These are phyloP conservation scores for Lipotes vexillifer DNA, from an alignment of 2,113 vertebrate species.

Conservation along the genomic window DNA sequence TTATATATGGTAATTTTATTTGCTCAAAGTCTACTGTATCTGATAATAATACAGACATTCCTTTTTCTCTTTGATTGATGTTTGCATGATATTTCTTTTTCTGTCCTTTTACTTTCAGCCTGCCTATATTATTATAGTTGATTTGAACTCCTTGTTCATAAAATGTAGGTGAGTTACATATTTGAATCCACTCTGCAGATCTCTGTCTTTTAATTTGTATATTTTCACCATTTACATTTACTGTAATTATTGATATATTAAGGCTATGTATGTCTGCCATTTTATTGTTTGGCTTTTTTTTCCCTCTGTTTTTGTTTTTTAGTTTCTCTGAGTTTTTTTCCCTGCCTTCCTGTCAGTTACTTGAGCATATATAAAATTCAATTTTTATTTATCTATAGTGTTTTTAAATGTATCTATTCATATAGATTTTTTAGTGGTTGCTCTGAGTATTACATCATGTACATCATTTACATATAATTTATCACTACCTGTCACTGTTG, in stretches of 20 bases:
- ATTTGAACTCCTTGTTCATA: background rate
- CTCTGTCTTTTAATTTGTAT: background rate
- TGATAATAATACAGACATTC: background rate
- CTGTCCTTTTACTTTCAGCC: background rate
- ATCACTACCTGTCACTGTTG: background rate
- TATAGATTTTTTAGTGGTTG: background rate
- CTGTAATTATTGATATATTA: background rate
- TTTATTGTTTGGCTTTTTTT: background rate
- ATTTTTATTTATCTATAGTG: background rate
- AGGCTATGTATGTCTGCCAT: background rate
- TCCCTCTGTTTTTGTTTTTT: background rate
- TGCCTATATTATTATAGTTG: background rate
- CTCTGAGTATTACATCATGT: background rate
- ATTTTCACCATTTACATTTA: background rate
- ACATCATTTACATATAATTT: background rate
- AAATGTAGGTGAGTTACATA: background rate
- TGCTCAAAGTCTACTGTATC: background rate
- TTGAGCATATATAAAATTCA: background rate
- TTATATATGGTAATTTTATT: background rate
- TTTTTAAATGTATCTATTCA: background rate
- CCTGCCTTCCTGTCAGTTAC: background rate
- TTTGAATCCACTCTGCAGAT: background rate
- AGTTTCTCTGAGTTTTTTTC: background rate
- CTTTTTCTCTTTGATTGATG: background rate
- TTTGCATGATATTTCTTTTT: background rate